These are phyloP conservation scores for Tetragonula carbonaria DNA, from an alignment of 2,888 invertebrate species.

Conservation along the genomic window DNA sequence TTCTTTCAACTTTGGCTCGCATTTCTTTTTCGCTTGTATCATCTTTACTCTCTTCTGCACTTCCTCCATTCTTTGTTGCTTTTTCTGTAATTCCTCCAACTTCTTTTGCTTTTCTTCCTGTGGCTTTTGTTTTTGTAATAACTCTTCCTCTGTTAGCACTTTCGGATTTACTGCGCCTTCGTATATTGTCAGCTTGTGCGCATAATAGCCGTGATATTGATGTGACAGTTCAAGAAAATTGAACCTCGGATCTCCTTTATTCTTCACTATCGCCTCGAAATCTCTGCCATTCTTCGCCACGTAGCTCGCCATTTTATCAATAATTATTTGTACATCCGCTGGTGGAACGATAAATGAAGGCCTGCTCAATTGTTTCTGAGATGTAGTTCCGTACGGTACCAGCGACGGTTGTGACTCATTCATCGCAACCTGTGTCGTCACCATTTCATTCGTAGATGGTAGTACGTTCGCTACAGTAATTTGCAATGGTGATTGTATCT, in stretches of 20 bases:
- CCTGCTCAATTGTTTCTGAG: constrained; percentile 82
- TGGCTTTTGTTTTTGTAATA: constrained; percentile 80
- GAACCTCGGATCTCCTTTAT: constrained; percentile 94
- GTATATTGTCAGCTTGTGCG: constrained; percentile 86
- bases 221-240: constrained; percentile 92
- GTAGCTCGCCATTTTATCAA: constrained; percentile 98
- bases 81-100: constrained; percentile 80
- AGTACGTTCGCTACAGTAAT: constrained; percentile 39
- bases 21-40: constrained; percentile 82
- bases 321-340: constrained; percentile 92
- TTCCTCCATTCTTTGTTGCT: constrained; percentile 82
- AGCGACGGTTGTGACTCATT: constrained; percentile 70
- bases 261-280: constrained; percentile 94
- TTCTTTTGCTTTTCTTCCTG: constrained; percentile 82
- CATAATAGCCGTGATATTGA: constrained; percentile 93
- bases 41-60: constrained; percentile 81
- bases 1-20: constrained; percentile 74
- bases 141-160: constrained; percentile 81
- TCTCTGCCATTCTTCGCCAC: constrained; percentile 97
- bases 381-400: constrained; percentile 80
- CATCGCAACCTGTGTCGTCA: constrained; percentile 31
- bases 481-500: constrained; percentile 70
- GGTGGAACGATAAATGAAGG: constrained; percentile 88
- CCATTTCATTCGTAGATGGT: constrained; percentile 50
- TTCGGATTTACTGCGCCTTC: constrained; percentile 80